Conservation (phyloP, 2,888 invertebrate species). For the Nematopogon swammerdamellus region DNA sequence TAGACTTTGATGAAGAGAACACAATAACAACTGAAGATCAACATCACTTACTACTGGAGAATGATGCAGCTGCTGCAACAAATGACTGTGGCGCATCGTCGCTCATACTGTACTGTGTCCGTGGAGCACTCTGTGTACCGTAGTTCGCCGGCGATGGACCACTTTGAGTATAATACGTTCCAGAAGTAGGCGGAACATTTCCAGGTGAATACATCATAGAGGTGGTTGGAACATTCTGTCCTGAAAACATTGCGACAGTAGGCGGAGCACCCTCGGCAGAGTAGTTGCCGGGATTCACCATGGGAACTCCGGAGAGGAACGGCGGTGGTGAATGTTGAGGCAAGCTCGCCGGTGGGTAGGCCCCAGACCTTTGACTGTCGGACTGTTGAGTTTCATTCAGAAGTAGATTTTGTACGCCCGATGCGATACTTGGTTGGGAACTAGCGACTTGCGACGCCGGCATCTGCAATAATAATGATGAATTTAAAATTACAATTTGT, state of each 20-base stretch:
- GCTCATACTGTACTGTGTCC: conserved; percentile 9
- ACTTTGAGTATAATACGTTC: conserved; percentile 1
- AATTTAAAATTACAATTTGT: too few relatives aligned
- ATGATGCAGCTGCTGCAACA: conserved; percentile 44
- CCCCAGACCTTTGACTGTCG: not conserved
- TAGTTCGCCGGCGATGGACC: conserved; percentile 5
- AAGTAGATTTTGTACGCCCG: conserved; percentile 28
- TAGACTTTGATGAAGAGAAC: too few relatives aligned
- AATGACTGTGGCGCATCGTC: conserved; percentile 25
- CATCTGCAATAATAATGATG: conserved; percentile 19
- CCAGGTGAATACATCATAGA: conserved; percentile 4
- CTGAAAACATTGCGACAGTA: too few relatives aligned
- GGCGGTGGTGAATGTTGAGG: conserved; percentile 31
- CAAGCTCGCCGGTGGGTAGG: conserved; percentile 10
- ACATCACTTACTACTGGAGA: conserved; percentile 52
- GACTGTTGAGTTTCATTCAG: conserved; percentile 24
- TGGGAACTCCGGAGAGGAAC: conserved; percentile 48
- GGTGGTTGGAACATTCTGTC: too few relatives aligned
- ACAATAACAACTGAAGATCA: too few relatives aligned
- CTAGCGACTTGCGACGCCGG: conserved; percentile 10
- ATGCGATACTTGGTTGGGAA: conserved; percentile 21
- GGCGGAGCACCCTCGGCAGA: conserved; percentile 10
- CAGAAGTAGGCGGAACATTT: conserved; percentile 7
- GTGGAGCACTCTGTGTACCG: conserved; percentile 3
- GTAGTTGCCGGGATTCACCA: conserved; percentile 42